Base-by-base conservation (phyloP, 2,888 invertebrate genomes). In the Acanthococcus lagerstroemiae region DNA sequence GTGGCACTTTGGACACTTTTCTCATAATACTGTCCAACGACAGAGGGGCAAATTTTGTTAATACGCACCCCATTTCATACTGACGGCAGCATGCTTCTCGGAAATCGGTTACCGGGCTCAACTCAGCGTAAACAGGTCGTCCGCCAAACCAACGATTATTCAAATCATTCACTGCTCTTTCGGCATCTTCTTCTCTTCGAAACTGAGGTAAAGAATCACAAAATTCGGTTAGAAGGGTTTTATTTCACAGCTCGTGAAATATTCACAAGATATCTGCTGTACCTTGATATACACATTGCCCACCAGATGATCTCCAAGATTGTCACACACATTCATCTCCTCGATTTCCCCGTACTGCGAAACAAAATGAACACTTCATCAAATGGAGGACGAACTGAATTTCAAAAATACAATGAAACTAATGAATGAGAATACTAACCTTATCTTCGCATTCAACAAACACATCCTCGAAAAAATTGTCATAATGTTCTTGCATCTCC, bases 271-370 rank as follows among this genome's bases (percentile, higher is more conserved):
- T n/a, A n/a, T n/a, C n/a, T n/a, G n/a, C n/a, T n/a, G n/a, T 77
- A 91, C 90, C 83, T 97, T 99, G 69, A 99, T 95, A 77, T 99
- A 99, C 65, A 99, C 97, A 82, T 99, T 99, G 66, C 99, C 99
- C 46, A 99, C 96, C 71, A 99, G 82, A 76, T 97, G 97, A 76
- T 97, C 96, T 3, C 96, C 96, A 68, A 99, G 84, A 78, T 99
- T 99, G 78, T 99, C 99, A 78, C 99, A 99, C 2, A 99, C 96
- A 79, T 99, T 99, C 95, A 99, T 97, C 78, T 99, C 99, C 78
- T 99, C 99, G 73, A 99, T 97, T 79, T 97, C 96, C 0, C 99
- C 99, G 78, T 99, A 99, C 80, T 81, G 74, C 12, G 68, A 69
- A 65, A 55, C 67, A n/a, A n/a, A n/a, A n/a, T n/a, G n/a, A n/a